Base-by-base conservation (phyloP, 1,140 invertebrate species). In the Aricia agestis region DNA sequence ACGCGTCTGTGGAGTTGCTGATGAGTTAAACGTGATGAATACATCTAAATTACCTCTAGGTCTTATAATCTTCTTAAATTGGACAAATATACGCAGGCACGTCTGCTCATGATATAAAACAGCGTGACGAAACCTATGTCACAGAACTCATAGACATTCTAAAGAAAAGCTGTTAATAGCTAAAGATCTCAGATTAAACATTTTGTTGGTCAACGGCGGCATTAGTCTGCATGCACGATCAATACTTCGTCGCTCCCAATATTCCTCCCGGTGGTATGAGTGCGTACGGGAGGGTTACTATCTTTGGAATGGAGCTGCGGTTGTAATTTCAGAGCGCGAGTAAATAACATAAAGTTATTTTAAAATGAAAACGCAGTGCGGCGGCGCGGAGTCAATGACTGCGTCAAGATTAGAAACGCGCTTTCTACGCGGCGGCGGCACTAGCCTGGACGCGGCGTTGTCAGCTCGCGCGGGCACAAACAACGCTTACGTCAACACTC, bases 331-430 rank as follows among this genome's bases (percentile, higher is more conserved):
- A 25, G 59, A n/a, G 67, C 25, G 19, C 45, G 67, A 11, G 70
- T 67, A 67, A 71, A 71, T 67, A 68, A 74, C 72, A 71, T 71
- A 71, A 69, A 74, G 71, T 67, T 75, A 77, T 77, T 77, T 77
- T 77, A 74, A 75, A 77, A 77, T 73, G 74, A 76, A 74, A 76
- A 73, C 73, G 66, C 72, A 63, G 25, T 52, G 67, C 58, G 25
- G 61, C 67, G 69, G 69, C 77, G 72, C 78, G 84, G 84, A 87
- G 87, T 89, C 87, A 89, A 81, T 89, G 87, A 89, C 84, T 89
- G 87, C 77, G 80, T 79, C 79, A 76, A 89, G 85, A 89, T 89
- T 89, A 89, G 87, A 87, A 89, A 89, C 85, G 80, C 82, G 82
- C 86, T 89, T 89, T 89, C 86, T 89, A 87, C 78, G 72, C 70